Base-by-base conservation (phyloP, 2,113 vertebrate species). In the Erythrocercus mccallii region DNA sequence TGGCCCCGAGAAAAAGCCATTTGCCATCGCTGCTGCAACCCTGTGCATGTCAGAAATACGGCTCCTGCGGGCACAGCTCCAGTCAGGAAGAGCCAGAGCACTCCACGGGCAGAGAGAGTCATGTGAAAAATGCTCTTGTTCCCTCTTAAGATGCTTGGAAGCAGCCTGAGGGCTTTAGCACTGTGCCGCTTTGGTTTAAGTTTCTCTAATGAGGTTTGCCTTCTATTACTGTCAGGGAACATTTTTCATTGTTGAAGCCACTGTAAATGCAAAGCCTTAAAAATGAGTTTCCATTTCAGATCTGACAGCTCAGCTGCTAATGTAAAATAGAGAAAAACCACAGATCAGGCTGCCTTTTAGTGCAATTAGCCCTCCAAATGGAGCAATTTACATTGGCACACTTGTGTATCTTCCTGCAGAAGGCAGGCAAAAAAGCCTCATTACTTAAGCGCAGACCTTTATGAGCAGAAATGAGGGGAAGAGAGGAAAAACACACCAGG, bases 161-260 rank as follows among this genome's bases (percentile, higher is more conserved):
- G 97, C 95, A 97, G 97, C 97, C 97, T 86, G 94, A 96, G 97
- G 97, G 96, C 96, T 97, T 95, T 88, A 97, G 96, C 95, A 95
- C 96, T 96, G 97, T 96, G 97, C 96, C 72, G 95, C 96, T 97
- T 96, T 97, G 97, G 97, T 97, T 97, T 97, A 97, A 97, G 97
- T 98, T 98, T 97, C 96, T 96, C 96, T 98, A 98, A 98, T 97
- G 97, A 97, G 97, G 96, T 97, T 98, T 98, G 97, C 97, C 97
- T 98, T 97, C 96, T 97, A 97, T 98, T 97, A 98, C 97, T 98
- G 97, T 98, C 97, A 98, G 94, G 90, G 96, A 97, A 95, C 97
- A 98, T 97, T 97, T 97, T 97, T 98, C 97, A 97, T 97, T 97
- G 96, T 96, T 97, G 95, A 96, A 97, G 97, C 96, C 95, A 96